A percentile compares a stretch with the other conserved stretches of the same genome.
Evolutionary conservation across 2,888 invertebrate genomes (phyloP).

Genomic region (Conus canariensis): DNA sequence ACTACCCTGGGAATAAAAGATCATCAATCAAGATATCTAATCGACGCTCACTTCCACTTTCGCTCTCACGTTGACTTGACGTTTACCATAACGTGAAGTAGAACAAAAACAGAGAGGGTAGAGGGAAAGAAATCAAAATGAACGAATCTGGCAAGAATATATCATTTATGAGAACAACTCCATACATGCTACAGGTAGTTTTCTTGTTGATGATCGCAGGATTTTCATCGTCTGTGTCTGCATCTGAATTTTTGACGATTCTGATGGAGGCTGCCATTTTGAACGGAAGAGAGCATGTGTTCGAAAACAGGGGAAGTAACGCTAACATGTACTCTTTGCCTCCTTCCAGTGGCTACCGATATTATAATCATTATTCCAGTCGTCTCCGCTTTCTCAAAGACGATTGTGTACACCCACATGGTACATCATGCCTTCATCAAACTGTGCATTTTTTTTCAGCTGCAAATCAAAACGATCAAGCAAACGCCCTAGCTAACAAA

Average conservation of each 20-base stretch:
- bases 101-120: neutral
- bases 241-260: neutral
- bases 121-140: neutral
- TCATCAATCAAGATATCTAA: too few relatives aligned
- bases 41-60: neutral
- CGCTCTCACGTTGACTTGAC: neutral
- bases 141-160: neutral
- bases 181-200: slow-evolving; percentile 12
- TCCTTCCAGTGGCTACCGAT: neutral
- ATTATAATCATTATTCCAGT: neutral
- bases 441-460: too few relatives aligned
- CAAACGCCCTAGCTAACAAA: too few relatives aligned
- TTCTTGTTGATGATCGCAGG: neutral
- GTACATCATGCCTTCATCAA: too few relatives aligned
- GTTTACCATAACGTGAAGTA: neutral
- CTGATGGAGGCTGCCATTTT: slow-evolving; percentile 38
- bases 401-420: too few relatives aligned
- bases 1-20: too few relatives aligned
- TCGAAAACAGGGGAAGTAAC: neutral
- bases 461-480: too few relatives aligned
- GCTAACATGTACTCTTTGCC: neutral
- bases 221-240: slow-evolving; percentile 6
- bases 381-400: neutral
- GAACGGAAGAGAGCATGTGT: neutral
- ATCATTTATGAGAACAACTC: neutral